These are phyloP conservation scores for Teleogryllus oceanicus DNA, from an alignment of 2,888 invertebrate genomes.

Conservation along the genomic window DNA sequence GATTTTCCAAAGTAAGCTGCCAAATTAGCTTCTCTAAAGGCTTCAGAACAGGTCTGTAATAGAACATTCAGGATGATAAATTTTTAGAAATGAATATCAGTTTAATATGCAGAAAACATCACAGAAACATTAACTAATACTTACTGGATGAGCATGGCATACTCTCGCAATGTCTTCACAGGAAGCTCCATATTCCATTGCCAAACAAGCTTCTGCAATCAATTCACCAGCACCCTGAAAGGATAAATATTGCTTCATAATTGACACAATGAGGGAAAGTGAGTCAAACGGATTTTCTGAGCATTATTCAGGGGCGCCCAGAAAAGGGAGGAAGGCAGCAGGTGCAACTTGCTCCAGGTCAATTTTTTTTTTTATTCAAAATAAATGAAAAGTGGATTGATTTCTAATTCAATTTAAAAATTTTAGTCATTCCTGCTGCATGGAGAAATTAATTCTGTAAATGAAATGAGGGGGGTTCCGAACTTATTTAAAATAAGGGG, in stretches of 20 bases:
- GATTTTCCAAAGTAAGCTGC: constrained; percentile 95
- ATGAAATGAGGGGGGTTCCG: too few species aligned
- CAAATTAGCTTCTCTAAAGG: constrained; percentile 93
- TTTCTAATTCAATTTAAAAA: too few species aligned
- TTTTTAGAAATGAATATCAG: background rate
- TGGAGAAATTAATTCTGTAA: too few species aligned
- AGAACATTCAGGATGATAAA: constrained; percentile 37
- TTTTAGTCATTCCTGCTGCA: too few species aligned
- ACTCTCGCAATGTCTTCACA: constrained; percentile 97
- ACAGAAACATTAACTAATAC: constrained; percentile 42
- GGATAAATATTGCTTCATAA: constrained; percentile 20
- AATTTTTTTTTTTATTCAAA: too few species aligned
- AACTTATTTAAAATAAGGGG: too few species aligned
- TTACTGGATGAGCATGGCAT: constrained; percentile 98
- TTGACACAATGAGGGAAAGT: too few species aligned
- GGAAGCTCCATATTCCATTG: constrained; percentile 98
- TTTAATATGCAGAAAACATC: background rate
- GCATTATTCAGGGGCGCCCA: too few species aligned
- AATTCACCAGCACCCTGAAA: constrained; percentile 86
- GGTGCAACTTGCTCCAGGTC: too few species aligned
- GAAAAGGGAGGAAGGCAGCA: too few species aligned
- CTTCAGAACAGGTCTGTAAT: constrained; percentile 92
- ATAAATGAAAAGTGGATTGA: too few species aligned
- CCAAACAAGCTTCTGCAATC: constrained; percentile 96
- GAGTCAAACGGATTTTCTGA: too few species aligned